Percentiles rank a stretch among this genome's conserved stretches.
Conservation (phyloP, 1,140 invertebrate genomes). For the Drosophila santomea region DNA sequence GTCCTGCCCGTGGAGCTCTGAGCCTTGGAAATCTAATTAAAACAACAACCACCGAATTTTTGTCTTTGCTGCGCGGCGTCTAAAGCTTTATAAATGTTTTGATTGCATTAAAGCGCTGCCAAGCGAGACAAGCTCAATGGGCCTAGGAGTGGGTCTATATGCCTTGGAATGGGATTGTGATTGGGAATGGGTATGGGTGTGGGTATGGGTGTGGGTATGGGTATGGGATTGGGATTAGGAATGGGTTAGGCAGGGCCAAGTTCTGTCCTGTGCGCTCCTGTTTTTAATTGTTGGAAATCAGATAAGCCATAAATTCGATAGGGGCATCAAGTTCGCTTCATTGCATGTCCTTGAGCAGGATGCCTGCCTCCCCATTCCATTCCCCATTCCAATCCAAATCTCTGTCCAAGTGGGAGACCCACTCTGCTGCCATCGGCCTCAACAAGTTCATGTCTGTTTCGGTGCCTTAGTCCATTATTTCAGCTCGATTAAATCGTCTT, state of each 20-base stretch:
- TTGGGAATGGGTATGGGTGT: not conserved
- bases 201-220: too few species aligned
- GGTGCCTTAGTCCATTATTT: slow-evolving; percentile 77
- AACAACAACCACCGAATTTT: slow-evolving; percentile 82
- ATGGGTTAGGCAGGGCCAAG: not conserved
- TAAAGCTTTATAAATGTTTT: slow-evolving; percentile 83
- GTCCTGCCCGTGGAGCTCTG: slow-evolving; percentile 45
- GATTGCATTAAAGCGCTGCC: slow-evolving; percentile 80
- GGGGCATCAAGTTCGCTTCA: slow-evolving; percentile 42
- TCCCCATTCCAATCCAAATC: too few species aligned
- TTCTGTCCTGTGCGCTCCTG: slow-evolving; percentile 1
- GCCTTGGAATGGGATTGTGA: not conserved
- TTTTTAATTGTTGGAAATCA: slow-evolving; percentile 68
- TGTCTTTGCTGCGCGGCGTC: slow-evolving; percentile 64
- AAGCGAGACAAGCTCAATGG: slow-evolving; percentile 57
- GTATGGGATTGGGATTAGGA: too few species aligned
- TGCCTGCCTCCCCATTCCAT: too few species aligned
- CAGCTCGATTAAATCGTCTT: slow-evolving; percentile 82
- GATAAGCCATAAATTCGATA: slow-evolving; percentile 67
- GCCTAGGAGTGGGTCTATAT: not conserved
- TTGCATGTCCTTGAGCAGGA: slow-evolving; percentile 21
- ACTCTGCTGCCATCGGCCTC: slow-evolving; percentile 4
- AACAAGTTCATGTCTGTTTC: slow-evolving; percentile 44
- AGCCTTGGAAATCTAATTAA: slow-evolving; percentile 81
- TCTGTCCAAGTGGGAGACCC: not conserved